phyloP scores from a whole-genome alignment of 2,113 vertebrate species.

The Cebus imitator region DNA sequence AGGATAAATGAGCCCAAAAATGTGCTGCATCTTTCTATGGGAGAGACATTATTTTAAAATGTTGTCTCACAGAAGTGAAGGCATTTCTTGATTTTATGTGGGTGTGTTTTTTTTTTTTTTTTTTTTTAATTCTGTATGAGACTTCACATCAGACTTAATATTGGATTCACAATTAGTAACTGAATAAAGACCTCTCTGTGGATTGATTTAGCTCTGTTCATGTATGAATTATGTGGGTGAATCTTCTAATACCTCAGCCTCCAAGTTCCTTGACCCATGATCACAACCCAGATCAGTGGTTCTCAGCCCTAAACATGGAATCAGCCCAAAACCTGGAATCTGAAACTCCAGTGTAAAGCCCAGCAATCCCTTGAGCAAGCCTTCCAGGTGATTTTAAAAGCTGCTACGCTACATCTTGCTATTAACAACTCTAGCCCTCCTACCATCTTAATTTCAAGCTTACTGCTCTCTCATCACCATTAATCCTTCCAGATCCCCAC shows the following conservation, averaged over 20 bases:
- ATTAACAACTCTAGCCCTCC: not conserved
- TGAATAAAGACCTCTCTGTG: not conserved
- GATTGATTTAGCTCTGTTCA: not conserved
- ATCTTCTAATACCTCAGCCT: not conserved
- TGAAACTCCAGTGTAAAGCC: not conserved
- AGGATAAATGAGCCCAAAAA: not conserved
- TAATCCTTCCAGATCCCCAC: not conserved
- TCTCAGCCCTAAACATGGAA: not conserved
- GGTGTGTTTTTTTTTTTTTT: not conserved
- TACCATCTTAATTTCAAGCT: not conserved
- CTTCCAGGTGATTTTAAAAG: not conserved
- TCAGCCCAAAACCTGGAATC: not conserved
- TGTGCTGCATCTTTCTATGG: not conserved
- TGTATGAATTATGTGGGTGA: not conserved
- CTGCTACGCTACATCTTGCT: not conserved
- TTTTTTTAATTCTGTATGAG: not conserved
- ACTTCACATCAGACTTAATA: not conserved
- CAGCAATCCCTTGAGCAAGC: not conserved
- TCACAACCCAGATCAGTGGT: not conserved
- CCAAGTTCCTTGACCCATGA: not conserved
- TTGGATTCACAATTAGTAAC: not conserved
- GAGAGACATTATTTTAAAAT: conserved; percentile 24
- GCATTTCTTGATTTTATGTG: not conserved
- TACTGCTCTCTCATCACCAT: not conserved
- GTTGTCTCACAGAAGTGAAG: not conserved